Conservation (phyloP, 1,140 invertebrate genomes). For the Laupala kohalensis region DNA sequence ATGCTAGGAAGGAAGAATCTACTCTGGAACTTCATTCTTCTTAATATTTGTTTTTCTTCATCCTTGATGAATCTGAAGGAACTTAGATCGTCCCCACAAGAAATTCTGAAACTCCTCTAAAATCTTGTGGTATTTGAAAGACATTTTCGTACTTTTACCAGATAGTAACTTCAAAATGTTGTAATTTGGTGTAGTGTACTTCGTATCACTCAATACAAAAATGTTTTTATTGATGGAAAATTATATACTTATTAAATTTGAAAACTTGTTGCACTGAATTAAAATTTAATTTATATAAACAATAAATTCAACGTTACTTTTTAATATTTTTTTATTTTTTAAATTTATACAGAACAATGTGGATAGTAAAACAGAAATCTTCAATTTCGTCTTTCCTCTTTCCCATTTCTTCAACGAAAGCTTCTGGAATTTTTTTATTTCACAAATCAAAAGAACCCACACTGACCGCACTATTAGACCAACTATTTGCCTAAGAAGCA, state of each 20-base stretch:
- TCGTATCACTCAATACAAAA: too few species aligned
- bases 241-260: neutral
- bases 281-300: neutral
- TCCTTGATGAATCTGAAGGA: too few species aligned
- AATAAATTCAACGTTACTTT: neutral
- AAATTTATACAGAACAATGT: neutral
- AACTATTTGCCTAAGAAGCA: neutral
- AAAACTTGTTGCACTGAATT: neutral
- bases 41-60: too few species aligned
- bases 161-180: too few species aligned
- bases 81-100: too few species aligned
- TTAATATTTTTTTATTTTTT: neutral
- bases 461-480: neutral
- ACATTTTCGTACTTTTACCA: too few species aligned
- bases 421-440: neutral
- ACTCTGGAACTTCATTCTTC: too few species aligned
- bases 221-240: too few species aligned
- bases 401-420: neutral
- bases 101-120: too few species aligned
- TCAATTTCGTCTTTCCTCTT: neutral
- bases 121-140: too few species aligned
- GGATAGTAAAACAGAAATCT: neutral
- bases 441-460: neutral
- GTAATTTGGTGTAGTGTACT: too few species aligned
- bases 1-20: too few species aligned